phyloP scores from a whole-genome alignment of 2,113 vertebrate species.

The Cyanoliseus patagonus region DNA sequence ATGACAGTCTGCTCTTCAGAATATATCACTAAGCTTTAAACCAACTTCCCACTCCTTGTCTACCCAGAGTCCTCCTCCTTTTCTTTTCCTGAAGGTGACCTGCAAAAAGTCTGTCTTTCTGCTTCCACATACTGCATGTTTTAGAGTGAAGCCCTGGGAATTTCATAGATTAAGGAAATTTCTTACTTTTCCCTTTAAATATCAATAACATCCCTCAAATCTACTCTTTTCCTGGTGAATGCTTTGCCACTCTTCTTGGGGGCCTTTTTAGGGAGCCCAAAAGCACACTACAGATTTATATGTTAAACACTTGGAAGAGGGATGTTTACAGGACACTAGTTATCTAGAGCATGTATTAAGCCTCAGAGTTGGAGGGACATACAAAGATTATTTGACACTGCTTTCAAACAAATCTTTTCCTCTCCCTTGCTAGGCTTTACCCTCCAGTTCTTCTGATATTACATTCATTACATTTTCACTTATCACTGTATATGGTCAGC shows the following conservation, averaged over 20 bases:
- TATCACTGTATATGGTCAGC: neutral
- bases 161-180: neutral
- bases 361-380: neutral
- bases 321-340: neutral
- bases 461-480: neutral
- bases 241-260: neutral
- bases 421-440: neutral
- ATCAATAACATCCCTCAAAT: neutral
- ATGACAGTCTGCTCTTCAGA: neutral
- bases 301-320: rapidly evolving
- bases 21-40: neutral
- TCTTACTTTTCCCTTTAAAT: neutral
- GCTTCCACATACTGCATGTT: neutral
- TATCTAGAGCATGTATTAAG: neutral
- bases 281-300: neutral
- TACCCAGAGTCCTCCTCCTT: neutral
- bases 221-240: neutral
- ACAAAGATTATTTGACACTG: neutral
- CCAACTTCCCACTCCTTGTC: neutral
- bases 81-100: neutral
- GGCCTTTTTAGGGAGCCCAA: neutral
- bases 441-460: neutral
- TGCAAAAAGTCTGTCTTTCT: neutral
- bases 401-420: neutral
- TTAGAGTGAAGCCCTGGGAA: neutral